These are phyloP conservation scores for Phylloscopus whistleri DNA, from an alignment of 2,113 vertebrate genomes.

Conservation along the genomic window DNA sequence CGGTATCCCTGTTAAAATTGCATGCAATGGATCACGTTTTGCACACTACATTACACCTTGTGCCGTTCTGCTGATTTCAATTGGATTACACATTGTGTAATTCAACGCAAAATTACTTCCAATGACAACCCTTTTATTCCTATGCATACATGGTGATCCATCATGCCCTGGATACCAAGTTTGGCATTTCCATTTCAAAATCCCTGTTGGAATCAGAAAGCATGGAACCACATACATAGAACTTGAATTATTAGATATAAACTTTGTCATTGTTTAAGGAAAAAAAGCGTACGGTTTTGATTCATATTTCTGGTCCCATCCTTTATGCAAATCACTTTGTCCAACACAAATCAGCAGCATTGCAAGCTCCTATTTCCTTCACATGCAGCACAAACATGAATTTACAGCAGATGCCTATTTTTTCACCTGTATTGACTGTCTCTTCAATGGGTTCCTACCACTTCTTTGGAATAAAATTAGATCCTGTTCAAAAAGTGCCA, in stretches of 20 bases:
- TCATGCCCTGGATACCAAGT: constrained; percentile 28
- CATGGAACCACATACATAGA: constrained; percentile 50
- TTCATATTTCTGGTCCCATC: neutral
- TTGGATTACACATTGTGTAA: constrained; percentile 68
- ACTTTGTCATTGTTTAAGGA: constrained; percentile 15
- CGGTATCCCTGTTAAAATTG: constrained; percentile 32
- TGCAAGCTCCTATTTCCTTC: neutral
- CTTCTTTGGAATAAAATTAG: neutral
- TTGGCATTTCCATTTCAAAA: constrained; percentile 64
- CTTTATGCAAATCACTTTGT: neutral
- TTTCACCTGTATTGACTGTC: neutral
- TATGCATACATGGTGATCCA: constrained; percentile 67
- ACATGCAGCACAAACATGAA: neutral
- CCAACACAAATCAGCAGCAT: neutral
- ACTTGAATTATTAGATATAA: constrained; percentile 46
- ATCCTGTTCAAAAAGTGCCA: neutral
- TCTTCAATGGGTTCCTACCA: neutral
- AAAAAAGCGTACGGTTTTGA: neutral
- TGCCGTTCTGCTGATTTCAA: constrained; percentile 63
- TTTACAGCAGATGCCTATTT: neutral
- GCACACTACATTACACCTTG: constrained; percentile 67
- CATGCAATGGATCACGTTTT: constrained; percentile 52
- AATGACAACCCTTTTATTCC: constrained; percentile 61
- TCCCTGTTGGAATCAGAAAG: constrained; percentile 57
- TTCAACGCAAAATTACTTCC: constrained; percentile 67